Conservation (phyloP, 2,888 invertebrate genomes). For the Cryptops parisi region DNA sequence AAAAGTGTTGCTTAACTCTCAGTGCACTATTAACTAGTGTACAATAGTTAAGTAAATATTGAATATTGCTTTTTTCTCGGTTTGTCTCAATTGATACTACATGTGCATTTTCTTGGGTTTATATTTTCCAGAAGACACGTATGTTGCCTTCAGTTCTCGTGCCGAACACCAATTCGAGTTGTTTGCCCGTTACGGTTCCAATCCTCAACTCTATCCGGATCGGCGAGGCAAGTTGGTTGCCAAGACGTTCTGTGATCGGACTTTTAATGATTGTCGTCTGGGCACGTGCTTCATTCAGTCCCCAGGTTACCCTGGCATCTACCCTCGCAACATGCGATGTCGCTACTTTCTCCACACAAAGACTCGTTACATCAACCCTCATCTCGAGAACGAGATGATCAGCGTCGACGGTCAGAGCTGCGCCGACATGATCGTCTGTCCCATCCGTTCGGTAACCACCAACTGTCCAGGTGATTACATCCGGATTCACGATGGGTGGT, state of each 20-base stretch:
- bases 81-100: too few species aligned
- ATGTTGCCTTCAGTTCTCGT: constrained; percentile 70
- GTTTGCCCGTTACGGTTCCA: constrained; percentile 79
- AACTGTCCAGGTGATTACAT: constrained; percentile 80
- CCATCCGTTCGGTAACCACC: constrained; percentile 78
- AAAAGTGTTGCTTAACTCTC: too few species aligned
- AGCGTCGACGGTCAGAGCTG: constrained; percentile 85
- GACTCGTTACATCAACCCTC: constrained; percentile 36
- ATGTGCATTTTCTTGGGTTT: too few species aligned
- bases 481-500: constrained; percentile 75
- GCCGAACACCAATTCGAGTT: constrained; percentile 85
- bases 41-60: too few species aligned
- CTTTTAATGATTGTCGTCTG: constrained; percentile 71
- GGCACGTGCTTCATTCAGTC: constrained; percentile 89
- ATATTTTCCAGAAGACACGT: constrained; percentile 51
- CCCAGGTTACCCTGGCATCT: constrained; percentile 82
- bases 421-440: constrained; percentile 89
- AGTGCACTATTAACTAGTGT: too few species aligned
- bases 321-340: constrained; percentile 79
- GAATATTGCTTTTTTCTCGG: too few species aligned
- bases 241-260: constrained; percentile 74
- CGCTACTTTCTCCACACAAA: constrained; percentile 71
- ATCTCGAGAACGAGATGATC: constrained; percentile 84
- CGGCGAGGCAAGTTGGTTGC: constrained; percentile 75
- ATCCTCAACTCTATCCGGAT: constrained; percentile 82